Conservation (phyloP, 2,797 vertebrate genomes). For the Amniataba percoides region DNA sequence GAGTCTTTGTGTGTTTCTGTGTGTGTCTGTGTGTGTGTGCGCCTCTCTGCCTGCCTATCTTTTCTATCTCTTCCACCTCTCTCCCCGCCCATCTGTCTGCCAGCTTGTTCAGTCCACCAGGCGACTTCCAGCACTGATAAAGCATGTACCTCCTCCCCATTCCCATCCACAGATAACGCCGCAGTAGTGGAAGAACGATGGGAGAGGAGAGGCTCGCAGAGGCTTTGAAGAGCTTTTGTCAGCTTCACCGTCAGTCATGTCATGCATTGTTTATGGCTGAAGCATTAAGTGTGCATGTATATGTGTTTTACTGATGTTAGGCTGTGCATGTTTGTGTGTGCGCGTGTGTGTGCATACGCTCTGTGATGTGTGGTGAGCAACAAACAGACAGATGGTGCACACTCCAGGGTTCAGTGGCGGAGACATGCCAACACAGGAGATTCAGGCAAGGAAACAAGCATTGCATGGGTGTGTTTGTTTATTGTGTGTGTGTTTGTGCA, state of each 20-base stretch:
- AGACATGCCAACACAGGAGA: slow-evolving; percentile 62
- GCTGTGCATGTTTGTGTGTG: slow-evolving; percentile 30
- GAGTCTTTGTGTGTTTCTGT: slow-evolving; percentile 6
- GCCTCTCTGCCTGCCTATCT: neutral
- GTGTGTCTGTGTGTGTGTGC: slow-evolving; percentile 1
- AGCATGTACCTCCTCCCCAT: neutral
- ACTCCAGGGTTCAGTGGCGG: slow-evolving; percentile 67
- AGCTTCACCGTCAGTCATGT: slow-evolving; percentile 18
- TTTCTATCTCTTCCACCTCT: neutral
- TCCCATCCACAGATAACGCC: slow-evolving; percentile 23
- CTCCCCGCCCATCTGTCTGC: slow-evolving; percentile 41
- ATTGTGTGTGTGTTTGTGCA: neutral
- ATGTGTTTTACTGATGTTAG: slow-evolving; percentile 43
- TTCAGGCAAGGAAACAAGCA: slow-evolving; percentile 42
- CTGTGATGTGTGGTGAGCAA: slow-evolving; percentile 65
- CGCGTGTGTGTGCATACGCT: slow-evolving; percentile 37
- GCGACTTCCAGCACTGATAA: slow-evolving; percentile 12
- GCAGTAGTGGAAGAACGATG: slow-evolving; percentile 8
- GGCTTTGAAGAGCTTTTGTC: slow-evolving; percentile 36
- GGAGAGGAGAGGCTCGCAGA: slow-evolving; percentile 13
- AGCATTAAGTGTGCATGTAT: slow-evolving; percentile 10
- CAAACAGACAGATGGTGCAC: slow-evolving; percentile 79
- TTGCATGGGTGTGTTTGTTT: slow-evolving; percentile 58
- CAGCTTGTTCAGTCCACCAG: slow-evolving; percentile 16
- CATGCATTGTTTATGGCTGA: slow-evolving; percentile 19